These are phyloP conservation scores for Gymnorhina tibicen DNA, from an alignment of 2,113 vertebrate genomes.

Conservation along the genomic window DNA sequence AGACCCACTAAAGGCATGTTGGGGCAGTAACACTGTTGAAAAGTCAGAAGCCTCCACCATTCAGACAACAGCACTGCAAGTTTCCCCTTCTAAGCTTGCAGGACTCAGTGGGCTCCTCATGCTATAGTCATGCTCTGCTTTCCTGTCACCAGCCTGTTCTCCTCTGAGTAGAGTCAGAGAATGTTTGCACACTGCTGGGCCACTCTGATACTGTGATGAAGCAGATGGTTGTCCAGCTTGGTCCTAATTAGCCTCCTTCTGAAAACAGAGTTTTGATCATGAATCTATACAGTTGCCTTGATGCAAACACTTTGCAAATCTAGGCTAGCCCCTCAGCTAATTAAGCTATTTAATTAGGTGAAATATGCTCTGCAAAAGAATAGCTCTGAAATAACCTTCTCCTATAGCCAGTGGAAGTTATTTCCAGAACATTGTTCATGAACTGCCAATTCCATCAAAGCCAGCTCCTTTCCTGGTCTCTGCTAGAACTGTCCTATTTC, in stretches of 20 bases:
- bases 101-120: background rate
- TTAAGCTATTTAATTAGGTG: conserved; percentile 38
- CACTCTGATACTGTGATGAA: background rate
- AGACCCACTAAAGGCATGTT: background rate
- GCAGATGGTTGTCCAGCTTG: background rate
- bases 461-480: background rate
- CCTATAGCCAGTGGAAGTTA: background rate
- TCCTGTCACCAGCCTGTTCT: background rate
- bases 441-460: background rate
- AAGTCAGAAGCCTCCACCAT: background rate
- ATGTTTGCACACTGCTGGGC: background rate
- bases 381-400: background rate
- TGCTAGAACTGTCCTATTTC: background rate
- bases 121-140: background rate
- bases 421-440: background rate
- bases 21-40: background rate
- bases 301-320: background rate
- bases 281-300: background rate
- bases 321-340: conserved; percentile 28
- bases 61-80: background rate
- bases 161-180: background rate
- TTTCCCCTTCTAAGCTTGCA: background rate
- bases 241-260: background rate
- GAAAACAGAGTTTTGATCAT: background rate
- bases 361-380: background rate